These are phyloP conservation scores for Pygoscelis antarcticus DNA, from an alignment of 2,113 vertebrate genomes.

Conservation along the genomic window DNA sequence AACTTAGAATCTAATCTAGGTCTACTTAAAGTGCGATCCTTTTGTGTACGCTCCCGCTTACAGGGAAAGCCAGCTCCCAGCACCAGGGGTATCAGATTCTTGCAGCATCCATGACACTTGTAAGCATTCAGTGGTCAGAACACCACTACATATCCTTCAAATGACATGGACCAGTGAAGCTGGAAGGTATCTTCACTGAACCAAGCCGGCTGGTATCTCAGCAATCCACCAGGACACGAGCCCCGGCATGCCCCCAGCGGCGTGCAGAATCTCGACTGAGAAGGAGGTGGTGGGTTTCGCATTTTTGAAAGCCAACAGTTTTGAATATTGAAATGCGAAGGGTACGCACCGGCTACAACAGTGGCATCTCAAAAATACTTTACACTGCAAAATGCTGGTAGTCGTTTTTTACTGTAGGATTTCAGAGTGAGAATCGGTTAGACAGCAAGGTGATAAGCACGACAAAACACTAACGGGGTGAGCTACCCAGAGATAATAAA, in stretches of 20 bases:
- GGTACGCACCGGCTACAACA: background rate
- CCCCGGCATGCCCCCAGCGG: slow-evolving; percentile 23
- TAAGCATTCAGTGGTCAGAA: slow-evolving; percentile 79
- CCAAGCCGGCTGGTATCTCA: slow-evolving; percentile 70
- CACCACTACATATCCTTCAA: slow-evolving; percentile 78
- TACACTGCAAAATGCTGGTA: background rate
- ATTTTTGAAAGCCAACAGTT: slow-evolving; percentile 62
- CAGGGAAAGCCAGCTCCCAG: slow-evolving; percentile 33
- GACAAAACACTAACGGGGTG: background rate
- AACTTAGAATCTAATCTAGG: background rate
- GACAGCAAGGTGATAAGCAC: slow-evolving; percentile 2
- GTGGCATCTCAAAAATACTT: background rate
- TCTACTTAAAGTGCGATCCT: background rate
- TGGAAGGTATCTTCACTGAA: slow-evolving; percentile 71
- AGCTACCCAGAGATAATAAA: background rate
- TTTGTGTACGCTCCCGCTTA: background rate
- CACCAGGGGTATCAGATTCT: slow-evolving; percentile 72
- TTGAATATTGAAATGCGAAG: slow-evolving; percentile 23
- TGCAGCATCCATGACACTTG: slow-evolving; percentile 78
- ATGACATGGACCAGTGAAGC: slow-evolving; percentile 80
- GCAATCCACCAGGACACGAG: slow-evolving; percentile 66
- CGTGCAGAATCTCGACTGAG: background rate
- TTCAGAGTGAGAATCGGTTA: background rate
- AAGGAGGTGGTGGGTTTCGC: background rate
- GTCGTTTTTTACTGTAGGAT: background rate